Evolutionary conservation across 1,140 invertebrate genomes (phyloP).

Genomic region (Philaenus spumarius): DNA sequence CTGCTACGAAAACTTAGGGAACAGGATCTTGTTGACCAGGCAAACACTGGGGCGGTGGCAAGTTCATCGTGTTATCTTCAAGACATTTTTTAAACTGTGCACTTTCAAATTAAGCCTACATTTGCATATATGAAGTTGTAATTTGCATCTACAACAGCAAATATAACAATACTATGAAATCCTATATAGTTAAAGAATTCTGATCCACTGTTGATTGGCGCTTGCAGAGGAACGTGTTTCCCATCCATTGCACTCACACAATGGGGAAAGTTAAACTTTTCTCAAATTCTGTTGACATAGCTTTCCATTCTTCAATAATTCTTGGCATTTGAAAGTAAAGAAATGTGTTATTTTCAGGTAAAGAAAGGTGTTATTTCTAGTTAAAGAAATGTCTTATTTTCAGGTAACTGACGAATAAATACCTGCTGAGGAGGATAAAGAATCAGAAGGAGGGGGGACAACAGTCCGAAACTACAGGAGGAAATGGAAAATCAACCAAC

Average conservation of each 20-base stretch:
- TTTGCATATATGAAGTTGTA: conserved; percentile 41
- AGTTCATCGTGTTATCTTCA: conserved; percentile 30
- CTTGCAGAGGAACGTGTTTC: conserved; percentile 42
- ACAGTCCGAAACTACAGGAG: no score
- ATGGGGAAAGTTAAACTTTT: conserved; percentile 38
- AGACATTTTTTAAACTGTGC: conserved; percentile 33
- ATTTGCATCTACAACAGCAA: conserved; percentile 43
- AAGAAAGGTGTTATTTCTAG: no score
- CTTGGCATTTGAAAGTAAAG: conserved; percentile 20
- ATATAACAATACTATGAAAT: conserved; percentile 43
- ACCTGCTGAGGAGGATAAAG: no score
- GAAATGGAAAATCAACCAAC: no score
- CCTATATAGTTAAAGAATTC: conserved; percentile 47
- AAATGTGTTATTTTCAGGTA: no score
- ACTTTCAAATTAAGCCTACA: conserved; percentile 37
- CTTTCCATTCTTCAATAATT: conserved; percentile 30
- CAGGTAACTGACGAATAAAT: no score
- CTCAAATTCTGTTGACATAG: conserved; percentile 35
- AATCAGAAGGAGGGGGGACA: no score
- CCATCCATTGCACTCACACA: conserved; percentile 43
- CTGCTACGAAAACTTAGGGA: conserved; percentile 41
- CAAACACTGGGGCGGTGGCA: conserved; percentile 33
- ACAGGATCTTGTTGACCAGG: conserved; percentile 24
- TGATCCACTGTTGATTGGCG: conserved; percentile 37
- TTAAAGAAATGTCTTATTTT: no score